These are phyloP conservation scores for Crotophaga sulcirostris DNA, from an alignment of 2,113 vertebrate genomes.

Conservation along the genomic window DNA sequence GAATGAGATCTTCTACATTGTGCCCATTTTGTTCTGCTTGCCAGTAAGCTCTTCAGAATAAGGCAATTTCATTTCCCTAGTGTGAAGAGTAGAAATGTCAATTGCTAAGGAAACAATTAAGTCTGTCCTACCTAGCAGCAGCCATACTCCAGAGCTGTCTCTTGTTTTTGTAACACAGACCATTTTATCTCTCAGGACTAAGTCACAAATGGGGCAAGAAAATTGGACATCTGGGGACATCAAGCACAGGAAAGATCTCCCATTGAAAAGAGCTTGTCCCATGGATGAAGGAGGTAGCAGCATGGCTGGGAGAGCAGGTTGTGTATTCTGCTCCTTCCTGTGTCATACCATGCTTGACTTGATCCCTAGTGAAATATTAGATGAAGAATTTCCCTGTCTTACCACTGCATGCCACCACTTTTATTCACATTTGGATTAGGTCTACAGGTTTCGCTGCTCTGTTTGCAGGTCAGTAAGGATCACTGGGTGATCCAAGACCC, in stretches of 20 bases:
- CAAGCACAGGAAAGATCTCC: not conserved
- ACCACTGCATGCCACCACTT: not conserved
- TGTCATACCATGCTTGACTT: not conserved
- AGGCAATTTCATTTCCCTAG: not conserved
- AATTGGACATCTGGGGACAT: not conserved
- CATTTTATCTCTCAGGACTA: not conserved
- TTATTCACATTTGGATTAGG: not conserved
- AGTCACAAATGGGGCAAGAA: not conserved
- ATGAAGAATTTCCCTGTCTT: not conserved
- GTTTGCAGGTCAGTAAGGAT: not conserved
- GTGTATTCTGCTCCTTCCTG: not conserved
- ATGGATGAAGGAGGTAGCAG: not conserved
- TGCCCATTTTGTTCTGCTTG: not conserved
- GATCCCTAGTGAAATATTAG: not conserved
- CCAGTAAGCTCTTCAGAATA: not conserved
- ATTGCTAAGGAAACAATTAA: not conserved
- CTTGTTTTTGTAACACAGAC: not conserved
- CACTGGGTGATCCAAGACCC: not conserved
- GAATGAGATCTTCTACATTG: not conserved
- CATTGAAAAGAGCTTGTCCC: not conserved
- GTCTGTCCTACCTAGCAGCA: not conserved
- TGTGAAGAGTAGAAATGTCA: not conserved
- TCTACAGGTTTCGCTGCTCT: not conserved
- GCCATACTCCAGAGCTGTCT: not conserved
- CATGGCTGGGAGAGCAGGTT: not conserved